Conservation (phyloP, 2,797 vertebrate genomes). For the Hippopotamyrus pictus region DNA sequence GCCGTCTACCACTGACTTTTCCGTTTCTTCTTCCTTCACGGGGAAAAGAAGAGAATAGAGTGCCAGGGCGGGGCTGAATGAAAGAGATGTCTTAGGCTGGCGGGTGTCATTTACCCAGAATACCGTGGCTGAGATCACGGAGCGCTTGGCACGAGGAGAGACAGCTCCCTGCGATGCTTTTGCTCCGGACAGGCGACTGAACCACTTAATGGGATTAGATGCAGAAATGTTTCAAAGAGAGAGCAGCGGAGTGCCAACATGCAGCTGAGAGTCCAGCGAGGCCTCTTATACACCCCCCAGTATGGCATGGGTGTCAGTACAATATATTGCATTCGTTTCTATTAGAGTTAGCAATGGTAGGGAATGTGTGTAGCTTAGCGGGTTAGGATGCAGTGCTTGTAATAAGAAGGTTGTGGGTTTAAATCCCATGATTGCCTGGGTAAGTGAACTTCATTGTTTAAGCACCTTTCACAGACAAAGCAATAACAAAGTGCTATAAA, state of each 20-base stretch:
- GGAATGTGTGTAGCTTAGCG: background rate
- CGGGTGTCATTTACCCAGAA: background rate
- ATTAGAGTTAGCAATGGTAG: background rate
- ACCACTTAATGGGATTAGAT: background rate
- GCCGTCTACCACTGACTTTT: background rate
- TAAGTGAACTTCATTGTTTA: background rate
- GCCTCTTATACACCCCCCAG: background rate
- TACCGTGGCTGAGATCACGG: background rate
- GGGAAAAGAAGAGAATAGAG: slow-evolving; percentile 14
- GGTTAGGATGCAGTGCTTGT: background rate
- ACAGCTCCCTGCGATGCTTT: background rate
- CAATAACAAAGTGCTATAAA: background rate
- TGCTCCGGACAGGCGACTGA: background rate
- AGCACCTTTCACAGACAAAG: background rate
- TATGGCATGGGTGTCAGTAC: background rate
- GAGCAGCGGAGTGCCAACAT: background rate
- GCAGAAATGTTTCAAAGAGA: background rate
- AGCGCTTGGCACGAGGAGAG: background rate
- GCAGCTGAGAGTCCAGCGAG: background rate
- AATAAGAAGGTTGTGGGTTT: background rate
- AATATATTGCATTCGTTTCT: background rate
- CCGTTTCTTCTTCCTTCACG: slow-evolving; percentile 9
- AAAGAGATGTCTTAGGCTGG: background rate
- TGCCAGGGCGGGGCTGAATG: background rate
- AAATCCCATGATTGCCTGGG: background rate